These are phyloP conservation scores for Bombus superbus DNA, from an alignment of 1,140 invertebrate genomes.

Conservation along the genomic window DNA sequence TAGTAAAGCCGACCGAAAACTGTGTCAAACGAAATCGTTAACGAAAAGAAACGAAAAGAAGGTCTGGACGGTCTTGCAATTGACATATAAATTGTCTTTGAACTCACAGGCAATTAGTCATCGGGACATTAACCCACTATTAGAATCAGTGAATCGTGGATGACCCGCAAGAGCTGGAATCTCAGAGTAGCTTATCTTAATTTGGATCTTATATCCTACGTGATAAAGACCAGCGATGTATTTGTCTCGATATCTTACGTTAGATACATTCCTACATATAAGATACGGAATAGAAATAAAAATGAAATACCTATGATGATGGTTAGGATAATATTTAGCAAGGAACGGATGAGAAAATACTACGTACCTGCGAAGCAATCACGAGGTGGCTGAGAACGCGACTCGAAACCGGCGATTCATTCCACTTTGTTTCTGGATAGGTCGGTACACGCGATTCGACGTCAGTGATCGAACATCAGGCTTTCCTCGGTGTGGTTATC, in stretches of 20 bases:
- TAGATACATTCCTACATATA: too few species aligned
- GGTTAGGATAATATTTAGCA: not conserved
- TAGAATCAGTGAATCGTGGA: not conserved
- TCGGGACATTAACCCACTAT: not conserved
- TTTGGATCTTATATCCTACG: not conserved
- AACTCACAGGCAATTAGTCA: not conserved
- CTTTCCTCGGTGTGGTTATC: conserved; percentile 38
- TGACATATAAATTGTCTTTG: not conserved
- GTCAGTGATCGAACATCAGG: conserved; percentile 44
- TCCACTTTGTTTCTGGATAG: conserved; percentile 20
- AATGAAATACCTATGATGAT: not conserved
- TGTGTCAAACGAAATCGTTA: not conserved
- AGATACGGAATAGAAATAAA: too few species aligned
- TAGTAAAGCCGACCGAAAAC: not conserved
- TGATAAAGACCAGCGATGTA: not conserved
- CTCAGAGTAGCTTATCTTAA: not conserved
- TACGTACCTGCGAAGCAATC: conserved; percentile 53
- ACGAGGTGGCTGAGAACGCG: conserved; percentile 42
- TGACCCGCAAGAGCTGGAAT: not conserved
- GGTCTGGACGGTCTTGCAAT: not conserved
- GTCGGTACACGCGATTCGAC: conserved; percentile 13
- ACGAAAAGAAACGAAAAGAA: not conserved
- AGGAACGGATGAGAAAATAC: not conserved
- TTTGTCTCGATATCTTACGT: not conserved
- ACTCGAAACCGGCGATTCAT: conserved; percentile 49